Evolutionary conservation across 2,797 vertebrate genomes (phyloP).

Genomic region (Lagodon rhomboides): DNA sequence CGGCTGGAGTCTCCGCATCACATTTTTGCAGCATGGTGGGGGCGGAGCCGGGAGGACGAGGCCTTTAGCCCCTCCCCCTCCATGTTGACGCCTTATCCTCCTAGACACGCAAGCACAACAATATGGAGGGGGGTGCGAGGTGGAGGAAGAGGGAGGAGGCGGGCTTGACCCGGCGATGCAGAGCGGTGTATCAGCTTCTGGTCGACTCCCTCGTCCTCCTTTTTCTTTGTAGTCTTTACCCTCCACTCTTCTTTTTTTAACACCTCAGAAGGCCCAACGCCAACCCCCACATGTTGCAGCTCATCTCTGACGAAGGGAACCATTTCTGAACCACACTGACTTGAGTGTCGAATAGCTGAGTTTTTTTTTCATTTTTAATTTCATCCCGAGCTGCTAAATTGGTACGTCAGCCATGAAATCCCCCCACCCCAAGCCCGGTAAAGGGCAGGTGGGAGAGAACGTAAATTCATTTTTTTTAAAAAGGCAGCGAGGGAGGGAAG

Average conservation of each 20-base stretch:
- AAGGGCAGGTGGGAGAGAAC: constrained; percentile 41
- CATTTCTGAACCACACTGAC: constrained; percentile 79
- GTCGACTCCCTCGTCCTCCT: constrained; percentile 31
- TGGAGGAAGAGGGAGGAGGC: constrained; percentile 24
- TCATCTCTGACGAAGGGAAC: constrained; percentile 78
- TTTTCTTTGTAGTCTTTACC: constrained; percentile 30
- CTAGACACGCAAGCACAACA: constrained; percentile 83
- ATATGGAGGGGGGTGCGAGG: constrained; percentile 70
- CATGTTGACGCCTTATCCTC: constrained; percentile 79
- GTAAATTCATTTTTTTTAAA: not conserved
- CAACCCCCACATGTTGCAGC: constrained; percentile 65
- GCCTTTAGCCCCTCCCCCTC: constrained; percentile 75
- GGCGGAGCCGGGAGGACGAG: constrained; percentile 66
- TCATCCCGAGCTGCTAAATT: constrained; percentile 82
- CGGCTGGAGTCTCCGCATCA: constrained; percentile 82
- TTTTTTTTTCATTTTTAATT: constrained; percentile 23
- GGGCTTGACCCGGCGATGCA: constrained; percentile 20
- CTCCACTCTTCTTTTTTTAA: constrained; percentile 47
- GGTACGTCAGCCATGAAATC: constrained; percentile 75
- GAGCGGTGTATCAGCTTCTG: not conserved
- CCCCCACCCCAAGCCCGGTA: constrained; percentile 64
- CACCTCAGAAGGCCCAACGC: constrained; percentile 51
- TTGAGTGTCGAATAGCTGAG: constrained; percentile 68
- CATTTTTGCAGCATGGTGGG: constrained; percentile 72
- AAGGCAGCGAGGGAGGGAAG: not conserved